phyloP scores from a whole-genome alignment of 2,888 invertebrate species.

The Diaphora mendica region DNA sequence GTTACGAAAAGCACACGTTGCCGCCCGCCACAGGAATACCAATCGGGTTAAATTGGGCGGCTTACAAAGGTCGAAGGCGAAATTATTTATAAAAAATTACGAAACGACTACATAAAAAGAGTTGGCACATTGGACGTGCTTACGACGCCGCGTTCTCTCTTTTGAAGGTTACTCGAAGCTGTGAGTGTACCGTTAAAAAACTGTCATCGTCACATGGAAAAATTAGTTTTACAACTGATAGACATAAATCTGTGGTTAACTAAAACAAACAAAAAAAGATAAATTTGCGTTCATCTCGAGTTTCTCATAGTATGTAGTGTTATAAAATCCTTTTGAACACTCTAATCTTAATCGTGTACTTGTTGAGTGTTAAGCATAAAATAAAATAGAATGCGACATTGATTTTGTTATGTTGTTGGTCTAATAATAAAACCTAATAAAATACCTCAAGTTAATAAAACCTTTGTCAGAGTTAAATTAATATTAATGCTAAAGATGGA shows the following conservation, averaged over 20 bases:
- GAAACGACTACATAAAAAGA: constrained; percentile 80
- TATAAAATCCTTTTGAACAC: not conserved
- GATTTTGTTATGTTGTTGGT: not conserved
- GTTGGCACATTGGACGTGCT: constrained; percentile 85
- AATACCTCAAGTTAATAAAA: not conserved
- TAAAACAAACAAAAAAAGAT: not conserved
- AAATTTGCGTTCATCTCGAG: not conserved
- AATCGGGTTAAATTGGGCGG: constrained; percentile 83
- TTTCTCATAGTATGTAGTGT: not conserved
- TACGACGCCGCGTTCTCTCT: constrained; percentile 81
- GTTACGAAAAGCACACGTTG: constrained; percentile 81
- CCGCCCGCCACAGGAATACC: constrained; percentile 80
- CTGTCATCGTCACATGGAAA: constrained; percentile 64
- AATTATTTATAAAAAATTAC: constrained; percentile 83
- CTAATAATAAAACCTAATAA: not conserved
- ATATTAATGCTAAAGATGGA: not conserved
- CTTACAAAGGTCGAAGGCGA: constrained; percentile 84
- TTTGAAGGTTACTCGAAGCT: constrained; percentile 80
- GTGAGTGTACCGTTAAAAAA: constrained; percentile 80
- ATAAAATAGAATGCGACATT: not conserved
- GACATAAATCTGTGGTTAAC: no score
- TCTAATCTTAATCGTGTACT: not conserved
- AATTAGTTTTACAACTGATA: constrained; percentile 2
- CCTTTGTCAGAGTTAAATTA: not conserved
- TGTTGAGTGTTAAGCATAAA: not conserved